phyloP scores from a whole-genome alignment of 2,113 vertebrate species.

The Sinocyclocheilus maitianheensis region DNA sequence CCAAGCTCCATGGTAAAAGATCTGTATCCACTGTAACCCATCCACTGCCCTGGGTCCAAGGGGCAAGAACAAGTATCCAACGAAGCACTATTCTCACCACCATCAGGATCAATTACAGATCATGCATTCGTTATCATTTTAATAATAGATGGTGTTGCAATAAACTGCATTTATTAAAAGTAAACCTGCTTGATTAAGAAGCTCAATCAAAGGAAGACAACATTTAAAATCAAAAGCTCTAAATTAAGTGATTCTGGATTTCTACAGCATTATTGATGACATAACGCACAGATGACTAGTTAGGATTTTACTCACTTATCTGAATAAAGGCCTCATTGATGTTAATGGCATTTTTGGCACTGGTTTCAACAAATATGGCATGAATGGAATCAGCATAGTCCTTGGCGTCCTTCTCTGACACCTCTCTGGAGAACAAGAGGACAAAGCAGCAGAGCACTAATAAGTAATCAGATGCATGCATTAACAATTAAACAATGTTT shows the following conservation, averaged over 20 bases:
- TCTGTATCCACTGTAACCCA: constrained; percentile 26
- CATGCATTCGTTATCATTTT: constrained; percentile 20
- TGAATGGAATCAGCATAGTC: constrained; percentile 98
- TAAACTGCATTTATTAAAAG: neutral
- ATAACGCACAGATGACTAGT: neutral
- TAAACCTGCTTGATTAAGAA: neutral
- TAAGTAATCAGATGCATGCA: neutral
- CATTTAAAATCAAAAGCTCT: no score
- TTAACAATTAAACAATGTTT: neutral
- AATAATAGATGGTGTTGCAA: constrained; percentile 19
- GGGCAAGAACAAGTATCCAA: constrained; percentile 19
- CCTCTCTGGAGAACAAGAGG: constrained; percentile 83
- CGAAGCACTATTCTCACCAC: constrained; percentile 22
- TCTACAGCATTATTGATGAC: neutral
- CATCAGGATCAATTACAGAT: constrained; percentile 30
- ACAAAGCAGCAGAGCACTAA: neutral
- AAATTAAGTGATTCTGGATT: neutral
- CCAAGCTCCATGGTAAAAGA: constrained; percentile 33
- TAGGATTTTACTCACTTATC: constrained; percentile 89
- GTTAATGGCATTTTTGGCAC: constrained; percentile 98
- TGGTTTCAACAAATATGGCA: constrained; percentile 97
- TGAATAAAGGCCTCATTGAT: constrained; percentile 98
- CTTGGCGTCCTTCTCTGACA: constrained; percentile 95
- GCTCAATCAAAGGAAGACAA: neutral
- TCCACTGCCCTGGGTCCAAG: constrained; percentile 30